A percentile compares a stretch with the other conserved stretches of the same genome.
Evolutionary conservation across 2,797 vertebrate genomes (phyloP).

Genomic region (Cossypha polioptera): DNA sequence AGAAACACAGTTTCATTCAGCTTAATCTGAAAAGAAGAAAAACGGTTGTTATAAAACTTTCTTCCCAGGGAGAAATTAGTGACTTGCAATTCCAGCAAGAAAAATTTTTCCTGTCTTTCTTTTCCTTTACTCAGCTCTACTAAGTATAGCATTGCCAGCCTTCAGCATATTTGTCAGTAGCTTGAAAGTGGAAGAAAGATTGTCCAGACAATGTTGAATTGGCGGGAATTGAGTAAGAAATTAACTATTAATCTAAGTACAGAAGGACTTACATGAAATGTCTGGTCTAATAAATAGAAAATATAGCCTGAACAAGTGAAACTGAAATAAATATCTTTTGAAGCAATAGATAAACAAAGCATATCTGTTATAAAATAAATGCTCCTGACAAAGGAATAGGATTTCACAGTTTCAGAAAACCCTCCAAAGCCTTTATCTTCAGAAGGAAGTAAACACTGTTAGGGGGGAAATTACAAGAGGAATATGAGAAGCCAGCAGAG

Average conservation of each 20-base stretch:
- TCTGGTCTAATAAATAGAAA: neutral
- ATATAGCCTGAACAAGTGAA: neutral
- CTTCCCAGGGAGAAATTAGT: neutral
- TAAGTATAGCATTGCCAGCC: neutral
- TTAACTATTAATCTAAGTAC: neutral
- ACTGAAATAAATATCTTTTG: neutral
- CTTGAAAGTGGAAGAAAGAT: neutral
- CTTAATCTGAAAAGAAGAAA: neutral
- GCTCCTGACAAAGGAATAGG: neutral
- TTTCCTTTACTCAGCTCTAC: neutral
- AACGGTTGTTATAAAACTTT: neutral
- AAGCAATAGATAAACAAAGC: neutral
- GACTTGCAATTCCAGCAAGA: neutral
- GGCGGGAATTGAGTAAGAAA: neutral
- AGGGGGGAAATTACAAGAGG: neutral
- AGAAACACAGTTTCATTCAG: neutral
- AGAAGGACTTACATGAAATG: neutral
- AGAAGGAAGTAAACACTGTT: neutral
- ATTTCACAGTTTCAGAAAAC: neutral
- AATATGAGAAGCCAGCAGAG: neutral
- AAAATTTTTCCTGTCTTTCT: neutral
- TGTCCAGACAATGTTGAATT: neutral
- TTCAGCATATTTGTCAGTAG: neutral
- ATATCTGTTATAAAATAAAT: neutral
- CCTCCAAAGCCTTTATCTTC: neutral